phyloP scores from a whole-genome alignment of 2,113 vertebrate genomes.

The Lagenorhynchus albirostris region DNA sequence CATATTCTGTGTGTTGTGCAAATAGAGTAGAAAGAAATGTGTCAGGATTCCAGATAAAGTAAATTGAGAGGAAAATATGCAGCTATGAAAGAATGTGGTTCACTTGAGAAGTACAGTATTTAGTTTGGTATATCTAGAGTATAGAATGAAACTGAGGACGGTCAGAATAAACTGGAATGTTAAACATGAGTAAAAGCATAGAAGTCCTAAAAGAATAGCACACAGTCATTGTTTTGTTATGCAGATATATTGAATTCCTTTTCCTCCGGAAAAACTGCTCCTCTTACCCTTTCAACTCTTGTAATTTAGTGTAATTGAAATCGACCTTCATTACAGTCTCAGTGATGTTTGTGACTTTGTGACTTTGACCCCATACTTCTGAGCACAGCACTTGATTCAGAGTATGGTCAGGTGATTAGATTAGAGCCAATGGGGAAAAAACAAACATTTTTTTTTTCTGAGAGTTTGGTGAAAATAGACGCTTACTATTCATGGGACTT shows the following conservation, averaged over 20 bases:
- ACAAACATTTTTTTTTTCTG: background rate
- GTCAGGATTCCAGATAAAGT: background rate
- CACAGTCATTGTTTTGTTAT: background rate
- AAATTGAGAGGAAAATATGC: background rate
- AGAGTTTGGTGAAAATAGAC: background rate
- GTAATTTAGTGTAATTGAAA: background rate
- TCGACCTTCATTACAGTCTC: background rate
- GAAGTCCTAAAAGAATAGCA: background rate
- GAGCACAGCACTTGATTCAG: background rate
- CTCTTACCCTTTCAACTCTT: background rate
- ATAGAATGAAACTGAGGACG: background rate
- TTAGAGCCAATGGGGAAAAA: background rate
- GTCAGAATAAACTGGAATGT: background rate
- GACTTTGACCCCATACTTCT: background rate
- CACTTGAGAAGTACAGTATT: background rate
- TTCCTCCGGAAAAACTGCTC: background rate
- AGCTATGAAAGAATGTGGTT: background rate
- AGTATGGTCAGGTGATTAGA: background rate
- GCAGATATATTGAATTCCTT: background rate
- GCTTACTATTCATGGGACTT: background rate
- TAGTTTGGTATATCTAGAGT: background rate
- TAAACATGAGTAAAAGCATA: background rate
- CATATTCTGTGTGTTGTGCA: background rate
- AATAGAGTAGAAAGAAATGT: background rate
- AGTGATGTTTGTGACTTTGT: background rate